phyloP scores from a whole-genome alignment of 2,113 vertebrate genomes.

The Lamprologus callipterus region DNA sequence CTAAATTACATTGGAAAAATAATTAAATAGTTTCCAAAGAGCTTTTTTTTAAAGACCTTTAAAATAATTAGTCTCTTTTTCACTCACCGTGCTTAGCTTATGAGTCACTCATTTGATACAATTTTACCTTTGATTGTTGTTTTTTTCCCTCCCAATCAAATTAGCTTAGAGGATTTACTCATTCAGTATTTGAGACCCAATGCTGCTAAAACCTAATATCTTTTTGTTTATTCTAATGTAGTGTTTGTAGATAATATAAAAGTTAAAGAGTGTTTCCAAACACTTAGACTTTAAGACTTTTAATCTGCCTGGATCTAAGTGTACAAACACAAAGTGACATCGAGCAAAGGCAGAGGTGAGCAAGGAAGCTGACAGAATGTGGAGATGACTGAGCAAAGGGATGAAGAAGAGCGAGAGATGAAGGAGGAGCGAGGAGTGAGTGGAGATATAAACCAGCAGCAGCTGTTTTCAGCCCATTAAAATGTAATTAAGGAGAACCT shows the following conservation, averaged over 20 bases:
- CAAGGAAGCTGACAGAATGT: not conserved
- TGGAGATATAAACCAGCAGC: slow-evolving; percentile 30
- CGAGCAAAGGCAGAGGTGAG: not conserved
- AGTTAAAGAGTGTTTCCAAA: not conserved
- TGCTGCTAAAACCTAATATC: not conserved
- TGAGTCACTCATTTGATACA: not conserved
- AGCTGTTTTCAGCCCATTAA: slow-evolving; percentile 59
- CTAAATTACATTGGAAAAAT: not conserved
- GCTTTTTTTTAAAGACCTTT: not conserved
- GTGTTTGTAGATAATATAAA: not conserved
- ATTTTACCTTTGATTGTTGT: not conserved
- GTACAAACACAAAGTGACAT: not conserved
- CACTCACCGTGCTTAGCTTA: not conserved
- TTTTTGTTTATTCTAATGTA: not conserved
- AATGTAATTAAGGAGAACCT: slow-evolving; percentile 61
- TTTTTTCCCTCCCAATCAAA: not conserved
- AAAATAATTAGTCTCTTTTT: not conserved
- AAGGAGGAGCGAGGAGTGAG: not conserved
- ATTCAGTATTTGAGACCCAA: not conserved
- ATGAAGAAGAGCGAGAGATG: not conserved
- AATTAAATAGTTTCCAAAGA: not conserved
- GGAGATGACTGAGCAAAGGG: not conserved
- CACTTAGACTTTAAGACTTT: not conserved
- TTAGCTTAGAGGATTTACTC: not conserved
- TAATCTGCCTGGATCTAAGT: not conserved